These are phyloP conservation scores for Aporrectodea caliginosa DNA, from an alignment of 1,140 invertebrate genomes.

Conservation along the genomic window DNA sequence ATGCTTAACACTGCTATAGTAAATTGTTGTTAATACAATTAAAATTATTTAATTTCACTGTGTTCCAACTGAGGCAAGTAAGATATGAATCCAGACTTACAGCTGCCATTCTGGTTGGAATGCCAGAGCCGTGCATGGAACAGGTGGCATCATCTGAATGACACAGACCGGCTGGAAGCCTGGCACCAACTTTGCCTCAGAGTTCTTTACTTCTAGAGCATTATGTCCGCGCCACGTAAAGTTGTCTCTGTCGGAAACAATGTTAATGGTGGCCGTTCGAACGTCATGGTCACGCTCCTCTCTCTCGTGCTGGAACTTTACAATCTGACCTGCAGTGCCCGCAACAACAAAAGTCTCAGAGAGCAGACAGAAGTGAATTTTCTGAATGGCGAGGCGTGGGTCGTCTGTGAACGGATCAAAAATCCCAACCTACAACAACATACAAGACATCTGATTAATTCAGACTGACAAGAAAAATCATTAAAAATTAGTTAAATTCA, in stretches of 20 bases:
- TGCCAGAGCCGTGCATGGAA: conserved; percentile 81
- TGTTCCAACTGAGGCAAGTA: no score
- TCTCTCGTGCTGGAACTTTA: conserved; percentile 69
- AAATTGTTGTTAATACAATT: no score
- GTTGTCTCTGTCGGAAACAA: conserved; percentile 73
- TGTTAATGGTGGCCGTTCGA: conserved; percentile 7
- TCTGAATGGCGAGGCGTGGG: conserved; percentile 85
- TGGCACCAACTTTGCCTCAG: conserved; percentile 58
- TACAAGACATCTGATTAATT: background rate
- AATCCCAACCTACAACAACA: conserved; percentile 65
- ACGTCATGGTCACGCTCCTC: conserved; percentile 28
- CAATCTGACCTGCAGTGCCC: conserved; percentile 88
- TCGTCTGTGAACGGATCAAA: conserved; percentile 98
- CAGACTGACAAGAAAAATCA: background rate
- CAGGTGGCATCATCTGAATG: conserved; percentile 85
- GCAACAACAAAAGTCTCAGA: conserved; percentile 84
- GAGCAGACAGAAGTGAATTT: conserved; percentile 76
- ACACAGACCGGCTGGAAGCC: conserved; percentile 75
- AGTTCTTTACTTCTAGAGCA: conserved; percentile 61
- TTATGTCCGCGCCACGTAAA: conserved; percentile 98
- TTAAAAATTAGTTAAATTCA: background rate
- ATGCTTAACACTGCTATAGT: no score
- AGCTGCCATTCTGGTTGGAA: conserved; percentile 86
- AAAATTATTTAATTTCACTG: no score
- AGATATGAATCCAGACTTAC: conserved; percentile 47